These are phyloP conservation scores for Gorsachius goisagi DNA, from an alignment of 2,113 vertebrate genomes.

Conservation along the genomic window DNA sequence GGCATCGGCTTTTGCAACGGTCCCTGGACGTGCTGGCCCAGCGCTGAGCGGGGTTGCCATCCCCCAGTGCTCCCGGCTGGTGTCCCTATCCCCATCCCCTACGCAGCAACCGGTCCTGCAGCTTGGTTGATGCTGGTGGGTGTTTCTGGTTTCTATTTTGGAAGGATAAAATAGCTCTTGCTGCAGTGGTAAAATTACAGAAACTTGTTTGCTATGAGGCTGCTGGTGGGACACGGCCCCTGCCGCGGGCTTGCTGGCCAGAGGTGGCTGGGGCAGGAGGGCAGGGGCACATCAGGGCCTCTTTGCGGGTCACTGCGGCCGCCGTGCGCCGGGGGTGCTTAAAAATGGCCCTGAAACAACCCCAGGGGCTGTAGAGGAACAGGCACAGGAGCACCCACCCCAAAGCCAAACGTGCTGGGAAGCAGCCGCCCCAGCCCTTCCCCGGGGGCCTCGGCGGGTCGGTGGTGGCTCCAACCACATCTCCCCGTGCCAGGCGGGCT, in stretches of 20 bases:
- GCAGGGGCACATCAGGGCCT: not conserved
- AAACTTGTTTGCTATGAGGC: not conserved
- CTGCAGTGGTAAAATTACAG: not conserved
- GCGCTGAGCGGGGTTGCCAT: not conserved
- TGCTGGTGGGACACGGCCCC: not conserved
- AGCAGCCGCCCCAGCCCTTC: not conserved
- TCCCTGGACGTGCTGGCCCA: not conserved
- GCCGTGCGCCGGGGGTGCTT: not conserved
- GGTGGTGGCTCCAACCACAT: not conserved
- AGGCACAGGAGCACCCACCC: not conserved
- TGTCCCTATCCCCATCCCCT: not conserved
- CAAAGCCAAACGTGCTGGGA: rapidly evolving
- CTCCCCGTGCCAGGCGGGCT: not conserved
- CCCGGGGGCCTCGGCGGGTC: rapidly evolving
- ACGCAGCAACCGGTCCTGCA: not conserved
- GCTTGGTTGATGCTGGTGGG: not conserved
- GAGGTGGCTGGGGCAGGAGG: not conserved
- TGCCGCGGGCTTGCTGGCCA: not conserved
- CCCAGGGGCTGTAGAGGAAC: not conserved
- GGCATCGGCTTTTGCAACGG: not conserved
- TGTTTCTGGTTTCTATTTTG: constrained; percentile 8
- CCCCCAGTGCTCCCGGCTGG: rapidly evolving
- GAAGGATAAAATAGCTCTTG: constrained; percentile 12
- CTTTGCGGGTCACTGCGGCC: rapidly evolving
- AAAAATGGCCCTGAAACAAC: not conserved